Evolutionary conservation across 2,113 vertebrate genomes (phyloP).

Genomic region (Antennarius striatus): DNA sequence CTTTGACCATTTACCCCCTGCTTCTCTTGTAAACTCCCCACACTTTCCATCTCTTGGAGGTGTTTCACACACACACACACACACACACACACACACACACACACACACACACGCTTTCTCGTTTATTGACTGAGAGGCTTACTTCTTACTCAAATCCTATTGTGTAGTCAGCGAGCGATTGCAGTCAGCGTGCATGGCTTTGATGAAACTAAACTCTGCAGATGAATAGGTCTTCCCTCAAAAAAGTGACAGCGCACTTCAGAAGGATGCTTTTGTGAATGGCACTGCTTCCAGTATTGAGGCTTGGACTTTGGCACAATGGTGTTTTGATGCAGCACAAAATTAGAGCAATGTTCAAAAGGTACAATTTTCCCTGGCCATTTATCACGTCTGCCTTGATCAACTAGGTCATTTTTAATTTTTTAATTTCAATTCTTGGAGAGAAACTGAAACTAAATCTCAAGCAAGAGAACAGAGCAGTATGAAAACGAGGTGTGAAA

Average conservation of each 20-base stretch:
- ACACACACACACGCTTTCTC: conserved; percentile 27
- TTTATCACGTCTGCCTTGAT: conserved; percentile 45
- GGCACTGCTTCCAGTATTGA: conserved; percentile 13
- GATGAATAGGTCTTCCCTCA: conserved; percentile 51
- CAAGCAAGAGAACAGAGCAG: not conserved
- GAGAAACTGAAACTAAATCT: not conserved
- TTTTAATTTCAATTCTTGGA: not conserved
- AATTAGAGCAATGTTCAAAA: conserved; percentile 53
- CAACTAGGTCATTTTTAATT: conserved; percentile 49
- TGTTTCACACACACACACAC: too few species aligned
- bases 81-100: not conserved
- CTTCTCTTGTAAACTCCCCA: conserved; percentile 20
- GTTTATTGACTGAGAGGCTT: conserved; percentile 18
- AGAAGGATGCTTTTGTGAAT: conserved; percentile 37
- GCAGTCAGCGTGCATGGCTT: conserved; percentile 60
- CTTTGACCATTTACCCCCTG: conserved; percentile 44
- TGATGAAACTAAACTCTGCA: conserved; percentile 59
- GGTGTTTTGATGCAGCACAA: conserved; percentile 42
- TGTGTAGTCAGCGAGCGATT: conserved; percentile 56
- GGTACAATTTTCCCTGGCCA: conserved; percentile 9
- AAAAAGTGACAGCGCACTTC: conserved; percentile 29
- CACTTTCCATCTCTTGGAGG: conserved; percentile 44
- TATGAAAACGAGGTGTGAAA: not conserved
- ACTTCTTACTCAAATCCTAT: conserved; percentile 37
- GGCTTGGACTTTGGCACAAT: conserved; percentile 32